Evolutionary conservation across 2,113 vertebrate genomes (phyloP).

Genomic region (Cyprinodon brontotheroides): DNA sequence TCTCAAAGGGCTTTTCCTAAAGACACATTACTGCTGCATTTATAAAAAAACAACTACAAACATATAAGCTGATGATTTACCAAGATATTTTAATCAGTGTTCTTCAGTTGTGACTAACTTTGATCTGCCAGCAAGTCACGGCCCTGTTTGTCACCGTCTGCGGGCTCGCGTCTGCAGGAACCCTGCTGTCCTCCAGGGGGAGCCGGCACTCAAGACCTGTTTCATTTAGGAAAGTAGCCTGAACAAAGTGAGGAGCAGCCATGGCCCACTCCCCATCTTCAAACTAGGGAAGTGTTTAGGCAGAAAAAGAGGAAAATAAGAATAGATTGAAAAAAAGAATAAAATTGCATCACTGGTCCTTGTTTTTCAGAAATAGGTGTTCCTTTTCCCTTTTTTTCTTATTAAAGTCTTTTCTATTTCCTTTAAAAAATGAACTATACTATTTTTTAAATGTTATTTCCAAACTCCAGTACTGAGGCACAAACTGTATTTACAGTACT

Average conservation of each 20-base stretch:
- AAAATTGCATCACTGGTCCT: background rate
- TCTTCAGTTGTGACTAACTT: conserved; percentile 75
- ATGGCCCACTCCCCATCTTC: conserved; percentile 78
- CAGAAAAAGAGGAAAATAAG: background rate
- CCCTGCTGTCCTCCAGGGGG: conserved; percentile 68
- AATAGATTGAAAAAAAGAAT: too few relatives aligned
- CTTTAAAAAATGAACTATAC: too few relatives aligned
- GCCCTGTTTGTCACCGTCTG: conserved; percentile 68
- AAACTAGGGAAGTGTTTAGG: conserved; percentile 69
- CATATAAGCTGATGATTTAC: background rate
- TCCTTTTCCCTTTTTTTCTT: too few relatives aligned
- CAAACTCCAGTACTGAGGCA: too few relatives aligned
- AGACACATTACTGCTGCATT: background rate
- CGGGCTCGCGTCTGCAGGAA: conserved; percentile 47
- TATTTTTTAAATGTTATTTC: too few relatives aligned
- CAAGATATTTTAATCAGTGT: background rate
- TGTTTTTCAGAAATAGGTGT: too few relatives aligned
- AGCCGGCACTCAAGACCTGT: conserved; percentile 83
- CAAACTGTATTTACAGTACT: too few relatives aligned
- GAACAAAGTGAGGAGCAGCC: conserved; percentile 73
- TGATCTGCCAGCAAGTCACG: conserved; percentile 86
- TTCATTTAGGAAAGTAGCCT: conserved; percentile 77
- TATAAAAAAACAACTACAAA: background rate
- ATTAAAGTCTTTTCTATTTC: too few relatives aligned
- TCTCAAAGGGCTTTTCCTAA: background rate